These are phyloP conservation scores for Petrosia ficiformis DNA, from an alignment of 37 sponge, comb jelly and placozoan species.

Conservation along the genomic window DNA sequence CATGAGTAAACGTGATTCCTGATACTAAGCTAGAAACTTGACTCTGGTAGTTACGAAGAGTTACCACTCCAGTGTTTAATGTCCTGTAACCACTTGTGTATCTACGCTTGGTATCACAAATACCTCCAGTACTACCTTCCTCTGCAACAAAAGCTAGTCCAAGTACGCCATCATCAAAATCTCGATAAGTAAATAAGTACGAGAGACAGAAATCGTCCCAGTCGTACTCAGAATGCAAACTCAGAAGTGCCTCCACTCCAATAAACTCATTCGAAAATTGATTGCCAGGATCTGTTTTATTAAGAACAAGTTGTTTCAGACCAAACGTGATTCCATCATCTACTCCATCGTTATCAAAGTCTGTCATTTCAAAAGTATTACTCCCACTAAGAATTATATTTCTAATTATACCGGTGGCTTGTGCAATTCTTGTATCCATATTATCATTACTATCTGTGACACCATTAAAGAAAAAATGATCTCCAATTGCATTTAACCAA, in stretches of 20 bases:
- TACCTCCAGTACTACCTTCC: constrained; percentile 20
- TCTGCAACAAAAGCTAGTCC: constrained; percentile 88
- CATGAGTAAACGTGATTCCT: constrained; percentile 88
- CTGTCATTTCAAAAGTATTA: background rate
- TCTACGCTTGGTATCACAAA: constrained; percentile 16
- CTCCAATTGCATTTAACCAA: constrained; percentile 41
- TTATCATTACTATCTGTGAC: background rate
- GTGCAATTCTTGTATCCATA: background rate
- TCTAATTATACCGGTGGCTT: constrained; percentile 1
- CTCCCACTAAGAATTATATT: background rate
- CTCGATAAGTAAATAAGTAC: constrained; percentile 83
- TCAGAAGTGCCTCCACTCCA: constrained; percentile 76
- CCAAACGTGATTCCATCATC: constrained; percentile 52
- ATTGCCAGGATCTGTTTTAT: constrained; percentile 3
- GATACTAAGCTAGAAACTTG: constrained; percentile 47
- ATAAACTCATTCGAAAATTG: constrained; percentile 35
- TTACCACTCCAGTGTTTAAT: constrained; percentile 92
- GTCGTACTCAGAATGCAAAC: constrained; percentile 49
- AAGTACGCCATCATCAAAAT: constrained; percentile 88
- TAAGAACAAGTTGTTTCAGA: constrained; percentile 14
- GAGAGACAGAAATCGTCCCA: constrained; percentile 71
- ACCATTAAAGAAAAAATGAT: constrained; percentile 28
- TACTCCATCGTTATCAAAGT: background rate
- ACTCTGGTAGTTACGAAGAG: constrained; percentile 74
- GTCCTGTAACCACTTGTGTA: constrained; percentile 71